Percentiles rank a stretch among this genome's conserved stretches.
Evolutionary conservation across 2,113 vertebrate genomes (phyloP).

Genomic region (Syrmaticus mikado): DNA sequence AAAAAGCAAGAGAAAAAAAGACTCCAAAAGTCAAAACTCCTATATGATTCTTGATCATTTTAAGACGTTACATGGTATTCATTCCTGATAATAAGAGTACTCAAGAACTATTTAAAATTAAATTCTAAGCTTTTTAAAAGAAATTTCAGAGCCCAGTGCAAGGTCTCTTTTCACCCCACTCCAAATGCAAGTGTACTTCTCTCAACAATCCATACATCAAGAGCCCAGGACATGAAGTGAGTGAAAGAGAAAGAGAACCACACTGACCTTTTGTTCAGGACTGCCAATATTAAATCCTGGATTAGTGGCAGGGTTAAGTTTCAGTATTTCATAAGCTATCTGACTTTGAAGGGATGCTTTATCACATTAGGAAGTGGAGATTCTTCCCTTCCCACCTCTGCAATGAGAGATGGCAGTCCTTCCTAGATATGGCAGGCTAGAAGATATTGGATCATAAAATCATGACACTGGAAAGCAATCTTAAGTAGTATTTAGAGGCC

Average conservation of each 20-base stretch:
- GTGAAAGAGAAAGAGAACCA: background rate
- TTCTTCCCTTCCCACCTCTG: background rate
- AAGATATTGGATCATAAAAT: slow-evolving; percentile 44
- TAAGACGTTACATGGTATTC: background rate
- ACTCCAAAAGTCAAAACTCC: background rate
- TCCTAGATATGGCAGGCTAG: slow-evolving; percentile 9
- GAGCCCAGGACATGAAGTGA: background rate
- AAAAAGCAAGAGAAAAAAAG: background rate
- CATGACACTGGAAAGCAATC: slow-evolving; percentile 29
- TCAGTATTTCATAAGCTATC: slow-evolving; percentile 1
- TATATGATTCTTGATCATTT: background rate
- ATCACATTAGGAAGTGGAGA: background rate
- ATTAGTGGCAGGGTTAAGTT: slow-evolving; percentile 30
- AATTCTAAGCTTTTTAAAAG: background rate
- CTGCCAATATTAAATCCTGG: background rate
- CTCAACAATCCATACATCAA: background rate
- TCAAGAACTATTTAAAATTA: background rate
- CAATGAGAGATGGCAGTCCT: background rate
- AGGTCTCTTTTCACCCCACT: background rate
- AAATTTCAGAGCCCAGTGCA: background rate
- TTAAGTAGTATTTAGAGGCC: background rate
- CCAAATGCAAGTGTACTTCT: background rate
- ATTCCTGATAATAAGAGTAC: background rate
- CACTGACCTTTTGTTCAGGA: background rate
- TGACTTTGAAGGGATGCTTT: background rate